Conservation (phyloP, 2,797 vertebrate species). For the Gymnodraco acuticeps region DNA sequence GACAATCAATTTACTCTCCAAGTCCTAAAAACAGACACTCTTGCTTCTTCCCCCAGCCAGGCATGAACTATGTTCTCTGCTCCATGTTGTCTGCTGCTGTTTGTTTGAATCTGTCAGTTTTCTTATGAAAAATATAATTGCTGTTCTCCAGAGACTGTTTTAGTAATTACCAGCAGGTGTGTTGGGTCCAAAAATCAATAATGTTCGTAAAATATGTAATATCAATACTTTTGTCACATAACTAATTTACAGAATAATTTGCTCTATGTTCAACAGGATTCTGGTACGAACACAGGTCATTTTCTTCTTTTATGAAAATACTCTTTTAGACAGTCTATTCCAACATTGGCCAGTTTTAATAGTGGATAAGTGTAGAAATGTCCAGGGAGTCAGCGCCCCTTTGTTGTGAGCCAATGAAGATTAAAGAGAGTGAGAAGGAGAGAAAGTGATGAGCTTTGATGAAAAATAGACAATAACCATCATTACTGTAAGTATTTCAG, state of each 20-base stretch:
- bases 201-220: conserved; percentile 23
- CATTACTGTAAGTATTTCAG: neutral
- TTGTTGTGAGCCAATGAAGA: neutral
- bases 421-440: neutral
- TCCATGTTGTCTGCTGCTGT: conserved; percentile 65
- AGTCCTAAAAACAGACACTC: conserved; percentile 74
- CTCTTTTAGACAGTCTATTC: neutral
- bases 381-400: neutral
- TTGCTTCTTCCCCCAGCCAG: conserved; percentile 62
- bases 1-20: conserved; percentile 69
- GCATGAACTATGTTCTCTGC: conserved; percentile 59
- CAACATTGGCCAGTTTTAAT: neutral
- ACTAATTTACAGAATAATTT: conserved; percentile 20
- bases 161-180: conserved; percentile 66
- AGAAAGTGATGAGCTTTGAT: neutral
- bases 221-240: conserved; percentile 47
- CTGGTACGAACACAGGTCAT: neutral
- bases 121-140: conserved; percentile 59
- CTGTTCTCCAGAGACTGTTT: conserved; percentile 47
- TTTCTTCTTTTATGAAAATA: conserved; percentile 23
- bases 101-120: conserved; percentile 73
- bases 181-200: conserved; percentile 15
- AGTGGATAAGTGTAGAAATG: neutral
- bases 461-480: neutral
- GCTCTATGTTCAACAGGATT: conserved; percentile 1